A percentile compares a stretch with the other conserved stretches of the same genome.
Conservation (phyloP, 2,888 invertebrate genomes). For the Oscheius sp. region DNA sequence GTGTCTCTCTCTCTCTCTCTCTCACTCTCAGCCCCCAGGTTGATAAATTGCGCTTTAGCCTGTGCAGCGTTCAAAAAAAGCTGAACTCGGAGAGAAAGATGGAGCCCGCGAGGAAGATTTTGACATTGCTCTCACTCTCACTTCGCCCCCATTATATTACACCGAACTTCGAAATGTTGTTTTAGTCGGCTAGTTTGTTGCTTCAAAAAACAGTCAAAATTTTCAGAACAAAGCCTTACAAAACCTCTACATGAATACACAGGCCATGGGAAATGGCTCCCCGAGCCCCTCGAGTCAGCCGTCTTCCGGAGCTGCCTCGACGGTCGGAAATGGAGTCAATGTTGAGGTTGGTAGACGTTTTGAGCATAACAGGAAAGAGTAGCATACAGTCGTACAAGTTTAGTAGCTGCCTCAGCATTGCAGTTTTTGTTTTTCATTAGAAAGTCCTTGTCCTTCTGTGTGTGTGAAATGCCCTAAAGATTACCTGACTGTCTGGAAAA, state of each 20-base stretch:
- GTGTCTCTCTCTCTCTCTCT: slow-evolving; percentile 1
- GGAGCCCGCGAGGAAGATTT: slow-evolving; percentile 12
- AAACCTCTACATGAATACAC: slow-evolving; percentile 33
- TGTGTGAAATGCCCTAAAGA: too few relatives aligned
- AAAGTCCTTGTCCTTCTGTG: too few relatives aligned
- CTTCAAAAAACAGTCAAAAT: neutral
- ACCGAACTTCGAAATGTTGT: neutral
- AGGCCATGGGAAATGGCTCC: slow-evolving; percentile 25
- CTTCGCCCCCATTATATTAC: slow-evolving; percentile 27
- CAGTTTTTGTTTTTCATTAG: too few relatives aligned
- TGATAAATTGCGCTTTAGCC: slow-evolving; percentile 20
- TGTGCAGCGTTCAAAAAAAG: neutral
- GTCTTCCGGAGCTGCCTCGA: slow-evolving; percentile 38
- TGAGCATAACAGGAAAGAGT: neutral
- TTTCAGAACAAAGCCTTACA: slow-evolving; percentile 31
- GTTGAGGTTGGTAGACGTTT: slow-evolving; percentile 17
- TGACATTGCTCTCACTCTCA: slow-evolving; percentile 14
- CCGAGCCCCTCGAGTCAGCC: slow-evolving; percentile 36
- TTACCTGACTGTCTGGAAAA: too few relatives aligned
- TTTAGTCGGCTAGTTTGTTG: neutral
- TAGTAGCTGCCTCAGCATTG: neutral
- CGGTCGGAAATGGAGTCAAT: slow-evolving; percentile 21
- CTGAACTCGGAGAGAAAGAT: neutral
- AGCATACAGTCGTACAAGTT: neutral
- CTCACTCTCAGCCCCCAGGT: neutral